Conservation (phyloP, 2,113 vertebrate species). For the Daphoenositta chrysoptera region DNA sequence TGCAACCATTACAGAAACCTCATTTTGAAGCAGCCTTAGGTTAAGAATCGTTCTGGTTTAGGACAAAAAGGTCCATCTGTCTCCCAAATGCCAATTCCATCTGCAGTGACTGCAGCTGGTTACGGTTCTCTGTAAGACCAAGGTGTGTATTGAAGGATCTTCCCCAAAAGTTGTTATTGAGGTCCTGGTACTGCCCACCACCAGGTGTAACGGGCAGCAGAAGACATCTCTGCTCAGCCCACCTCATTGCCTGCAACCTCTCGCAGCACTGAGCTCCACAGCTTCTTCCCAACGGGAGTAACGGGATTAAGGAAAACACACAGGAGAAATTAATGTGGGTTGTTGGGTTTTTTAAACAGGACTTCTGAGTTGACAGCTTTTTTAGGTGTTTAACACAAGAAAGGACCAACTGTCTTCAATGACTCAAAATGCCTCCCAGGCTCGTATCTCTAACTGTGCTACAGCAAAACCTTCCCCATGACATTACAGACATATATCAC, state of each 20-base stretch:
- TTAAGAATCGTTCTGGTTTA: background rate
- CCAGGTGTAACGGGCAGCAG: background rate
- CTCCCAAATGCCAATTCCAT: background rate
- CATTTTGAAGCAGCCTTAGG: background rate
- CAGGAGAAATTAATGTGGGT: background rate
- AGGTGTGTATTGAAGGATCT: background rate
- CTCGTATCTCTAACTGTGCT: fast-evolving
- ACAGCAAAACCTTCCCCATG: background rate
- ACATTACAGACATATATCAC: background rate
- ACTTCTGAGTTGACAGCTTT: background rate
- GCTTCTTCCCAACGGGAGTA: background rate
- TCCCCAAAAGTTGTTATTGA: background rate
- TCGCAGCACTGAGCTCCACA: background rate
- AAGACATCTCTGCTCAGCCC: background rate
- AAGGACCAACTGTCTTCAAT: background rate
- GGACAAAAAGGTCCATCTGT: background rate
- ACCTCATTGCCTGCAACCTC: background rate
- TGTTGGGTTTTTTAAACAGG: background rate
- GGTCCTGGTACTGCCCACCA: background rate
- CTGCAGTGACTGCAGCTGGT: background rate
- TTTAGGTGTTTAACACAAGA: background rate
- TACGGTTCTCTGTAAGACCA: fast-evolving
- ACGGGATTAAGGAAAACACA: background rate
- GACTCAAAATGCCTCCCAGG: background rate
- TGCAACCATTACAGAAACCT: background rate